Base-by-base conservation (phyloP, 2,113 vertebrate species). In the Leptosomus discolor region DNA sequence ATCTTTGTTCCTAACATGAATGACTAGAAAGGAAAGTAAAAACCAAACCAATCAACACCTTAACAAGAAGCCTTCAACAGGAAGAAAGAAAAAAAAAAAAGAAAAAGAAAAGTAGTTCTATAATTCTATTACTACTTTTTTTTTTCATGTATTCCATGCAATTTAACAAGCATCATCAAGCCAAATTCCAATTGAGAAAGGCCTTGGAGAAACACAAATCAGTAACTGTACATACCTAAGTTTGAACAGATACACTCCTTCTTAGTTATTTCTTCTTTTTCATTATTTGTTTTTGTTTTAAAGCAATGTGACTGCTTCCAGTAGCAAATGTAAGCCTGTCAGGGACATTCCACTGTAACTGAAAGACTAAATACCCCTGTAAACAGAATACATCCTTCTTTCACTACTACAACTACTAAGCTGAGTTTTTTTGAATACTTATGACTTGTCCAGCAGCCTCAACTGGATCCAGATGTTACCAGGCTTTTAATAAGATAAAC, bases 381-480 rank as follows among this genome's bases (percentile, higher is more conserved):
- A 77, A 45, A 90, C 56, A 77, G 3, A 81, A 24, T 9, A 32
- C 21, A 68, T 76, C 46, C 61, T 79, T 68, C 83, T 94, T 84
- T 87, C 83, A 64, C 27, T 82, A 16, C 37, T 70, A 23, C n/a
- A n/a, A n/a, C 30, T 54, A 41, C 29, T 84, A 56, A 21, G 15
- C 34, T 45, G 45, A 75, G 14, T 1, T 53, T 85, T 91, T 91
- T 70, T 29, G 50, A 94, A 77, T 54, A 39, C 6, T 58, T 80
- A 94, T 34, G 88, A 57, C 30, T 87, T 69, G 64, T 90, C 69
- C 87, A 93, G 70, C 69, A 67, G 43, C 27, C 50, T 96, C 87
- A 96, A 83, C 41, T 50, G 15, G 46, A 96, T 51, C 48, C 91
- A 97, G 90, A 95, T 88, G 61, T 86, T 92, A 94, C 13, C 53